A percentile compares a stretch with the other conserved stretches of the same genome.
Conservation (phyloP, 53 echinoderm and acorn worm species). For the Luidia sarsii region DNA sequence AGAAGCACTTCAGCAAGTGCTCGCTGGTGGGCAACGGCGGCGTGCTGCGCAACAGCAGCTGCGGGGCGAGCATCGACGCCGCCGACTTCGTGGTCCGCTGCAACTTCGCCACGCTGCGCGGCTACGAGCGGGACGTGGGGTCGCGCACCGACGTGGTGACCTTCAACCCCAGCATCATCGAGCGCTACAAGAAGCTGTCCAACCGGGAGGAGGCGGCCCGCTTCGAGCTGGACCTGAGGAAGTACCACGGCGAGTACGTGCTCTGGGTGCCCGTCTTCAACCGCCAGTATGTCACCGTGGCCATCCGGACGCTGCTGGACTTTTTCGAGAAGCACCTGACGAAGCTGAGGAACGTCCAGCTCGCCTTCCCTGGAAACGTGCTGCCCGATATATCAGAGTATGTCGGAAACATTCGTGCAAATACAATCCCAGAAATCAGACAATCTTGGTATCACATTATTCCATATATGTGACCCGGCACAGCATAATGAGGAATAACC, state of each 20-base stretch:
- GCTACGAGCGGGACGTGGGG: conserved; percentile 89
- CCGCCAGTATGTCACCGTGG: conserved; percentile 64
- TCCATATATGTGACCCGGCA: no score
- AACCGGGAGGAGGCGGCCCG: conserved; percentile 42
- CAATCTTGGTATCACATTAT: no score
- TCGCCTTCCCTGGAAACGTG: conserved; percentile 92
- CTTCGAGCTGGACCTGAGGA: conserved; percentile 67
- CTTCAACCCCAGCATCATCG: conserved; percentile 96
- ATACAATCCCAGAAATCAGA: no score
- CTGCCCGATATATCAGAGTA: conserved; percentile 88
- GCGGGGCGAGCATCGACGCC: conserved; percentile 75
- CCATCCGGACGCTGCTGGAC: conserved; percentile 77
- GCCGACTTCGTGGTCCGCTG: conserved; percentile 86
- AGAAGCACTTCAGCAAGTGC: conserved; percentile 77
- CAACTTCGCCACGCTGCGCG: conserved; percentile 86
- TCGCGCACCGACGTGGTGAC: conserved; percentile 81
- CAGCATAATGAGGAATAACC: no score
- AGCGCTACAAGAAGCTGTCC: conserved; percentile 66
- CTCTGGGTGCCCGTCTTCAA: conserved; percentile 93
- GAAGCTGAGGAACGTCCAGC: conserved; percentile 80
- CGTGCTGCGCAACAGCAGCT: conserved; percentile 84
- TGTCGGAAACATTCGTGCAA: no score
- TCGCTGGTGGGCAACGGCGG: conserved; percentile 96
- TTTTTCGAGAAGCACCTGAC: conserved; percentile 73
- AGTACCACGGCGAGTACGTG: conserved; percentile 82